Conservation (phyloP, 2,888 invertebrate species). For the Tenthredo amoena region DNA sequence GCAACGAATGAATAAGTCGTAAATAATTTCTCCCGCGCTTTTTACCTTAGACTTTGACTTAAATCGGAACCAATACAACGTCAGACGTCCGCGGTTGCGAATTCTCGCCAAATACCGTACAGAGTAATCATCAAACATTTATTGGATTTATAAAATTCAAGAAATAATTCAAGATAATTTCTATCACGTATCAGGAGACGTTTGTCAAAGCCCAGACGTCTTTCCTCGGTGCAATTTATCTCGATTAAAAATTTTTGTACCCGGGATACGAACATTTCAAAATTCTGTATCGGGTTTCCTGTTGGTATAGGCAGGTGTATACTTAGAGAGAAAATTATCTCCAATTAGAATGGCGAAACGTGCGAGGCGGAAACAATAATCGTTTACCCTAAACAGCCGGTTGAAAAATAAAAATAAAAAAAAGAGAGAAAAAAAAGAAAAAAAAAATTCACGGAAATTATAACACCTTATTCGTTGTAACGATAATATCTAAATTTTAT, state of each 20-base stretch:
- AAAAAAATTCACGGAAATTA: neutral
- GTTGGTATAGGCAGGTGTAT: neutral
- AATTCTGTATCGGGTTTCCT: neutral
- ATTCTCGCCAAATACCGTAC: no score
- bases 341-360: neutral
- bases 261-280: neutral
- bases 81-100: neutral
- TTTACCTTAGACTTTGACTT: neutral
- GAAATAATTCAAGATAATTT: neutral
- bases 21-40: conserved; percentile 68
- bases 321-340: neutral
- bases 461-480: neutral
- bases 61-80: conserved; percentile 16
- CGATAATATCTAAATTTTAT: neutral
- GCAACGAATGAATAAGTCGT: conserved; percentile 68
- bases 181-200: neutral
- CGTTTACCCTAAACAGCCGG: neutral
- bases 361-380: conserved; percentile 3
- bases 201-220: conserved; percentile 14
- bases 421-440: neutral
- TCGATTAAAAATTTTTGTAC: neutral
- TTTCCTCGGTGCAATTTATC: neutral
- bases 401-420: neutral
- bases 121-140: neutral
- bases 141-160: neutral